These are phyloP conservation scores for Smittia aterrima DNA, from an alignment of 2,888 invertebrate genomes.

Conservation along the genomic window DNA sequence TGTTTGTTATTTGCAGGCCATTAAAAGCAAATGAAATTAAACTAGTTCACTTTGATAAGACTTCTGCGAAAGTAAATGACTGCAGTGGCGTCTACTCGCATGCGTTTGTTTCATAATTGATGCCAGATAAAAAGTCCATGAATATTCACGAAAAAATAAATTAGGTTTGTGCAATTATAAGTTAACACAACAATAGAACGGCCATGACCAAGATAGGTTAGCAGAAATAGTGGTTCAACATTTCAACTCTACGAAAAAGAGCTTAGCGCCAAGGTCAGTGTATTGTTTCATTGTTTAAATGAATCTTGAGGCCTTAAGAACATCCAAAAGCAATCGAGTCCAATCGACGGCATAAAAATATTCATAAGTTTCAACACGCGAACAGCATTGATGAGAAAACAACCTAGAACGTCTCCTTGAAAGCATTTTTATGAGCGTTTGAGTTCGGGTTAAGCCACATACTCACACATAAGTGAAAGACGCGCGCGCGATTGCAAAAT, in stretches of 20 bases:
- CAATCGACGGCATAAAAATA: background rate
- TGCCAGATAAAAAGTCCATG: constrained; percentile 19
- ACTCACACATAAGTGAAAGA: constrained; percentile 1
- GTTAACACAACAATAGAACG: constrained; percentile 38
- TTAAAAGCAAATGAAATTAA: background rate
- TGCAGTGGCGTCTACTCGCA: background rate
- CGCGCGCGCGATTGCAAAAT: constrained; percentile 29
- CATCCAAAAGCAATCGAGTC: background rate
- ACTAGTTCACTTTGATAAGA: constrained; percentile 6
- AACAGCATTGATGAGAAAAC: constrained; percentile 12
- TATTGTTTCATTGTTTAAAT: background rate
- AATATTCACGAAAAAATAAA: constrained; percentile 33
- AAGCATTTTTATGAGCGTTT: background rate
- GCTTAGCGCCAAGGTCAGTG: background rate
- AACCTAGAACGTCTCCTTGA: constrained; percentile 41
- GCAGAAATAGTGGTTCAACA: constrained; percentile 28
- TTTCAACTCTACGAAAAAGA: constrained; percentile 2
- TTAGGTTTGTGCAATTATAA: constrained; percentile 36
- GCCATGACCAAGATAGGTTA: constrained; percentile 33
- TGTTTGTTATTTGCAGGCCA: background rate
- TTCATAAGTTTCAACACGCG: background rate
- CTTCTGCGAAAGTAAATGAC: background rate
- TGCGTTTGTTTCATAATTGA: background rate
- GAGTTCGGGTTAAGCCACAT: background rate
- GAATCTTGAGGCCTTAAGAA: background rate